phyloP scores from a whole-genome alignment of 2,888 invertebrate species.

The Branchellion lobata region DNA sequence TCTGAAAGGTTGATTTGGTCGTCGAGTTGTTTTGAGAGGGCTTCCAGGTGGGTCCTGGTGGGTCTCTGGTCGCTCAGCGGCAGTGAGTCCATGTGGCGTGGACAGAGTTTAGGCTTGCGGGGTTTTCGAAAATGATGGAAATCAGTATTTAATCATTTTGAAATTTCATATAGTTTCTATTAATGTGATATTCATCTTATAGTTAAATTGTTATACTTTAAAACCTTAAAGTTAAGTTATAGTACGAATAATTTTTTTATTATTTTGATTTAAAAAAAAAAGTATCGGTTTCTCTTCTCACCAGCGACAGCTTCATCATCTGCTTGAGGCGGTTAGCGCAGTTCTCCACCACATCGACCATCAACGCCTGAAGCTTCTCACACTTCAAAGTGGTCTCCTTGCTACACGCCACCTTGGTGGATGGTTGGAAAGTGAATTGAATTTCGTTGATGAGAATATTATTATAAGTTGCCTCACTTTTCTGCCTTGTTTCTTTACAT shows the following conservation, averaged over 20 bases:
- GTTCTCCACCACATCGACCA: constrained; percentile 46
- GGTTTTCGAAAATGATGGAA: constrained; percentile 24
- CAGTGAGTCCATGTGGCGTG: constrained; percentile 45
- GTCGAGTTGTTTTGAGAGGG: constrained; percentile 24
- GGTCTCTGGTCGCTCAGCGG: constrained; percentile 42
- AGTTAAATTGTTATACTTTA: too few relatives aligned
- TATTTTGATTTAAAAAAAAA: too few relatives aligned
- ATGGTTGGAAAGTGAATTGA: too few relatives aligned
- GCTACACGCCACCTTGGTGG: constrained; percentile 38
- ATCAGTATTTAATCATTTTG: too few relatives aligned
- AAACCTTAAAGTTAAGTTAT: too few relatives aligned
- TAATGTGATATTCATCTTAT: too few relatives aligned
- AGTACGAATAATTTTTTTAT: too few relatives aligned
- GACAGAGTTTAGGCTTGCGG: constrained; percentile 41
- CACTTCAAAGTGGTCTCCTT: constrained; percentile 33
- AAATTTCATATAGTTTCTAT: too few relatives aligned
- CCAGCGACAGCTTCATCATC: constrained; percentile 38
- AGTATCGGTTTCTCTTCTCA: too few relatives aligned
- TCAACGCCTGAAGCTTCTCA: constrained; percentile 13
- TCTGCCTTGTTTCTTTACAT: too few relatives aligned
- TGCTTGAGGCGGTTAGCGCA: constrained; percentile 41
- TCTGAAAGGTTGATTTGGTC: constrained; percentile 42
- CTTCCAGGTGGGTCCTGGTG: constrained; percentile 37
- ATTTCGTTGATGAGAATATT: too few relatives aligned
- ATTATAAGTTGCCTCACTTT: too few relatives aligned